These are phyloP conservation scores for Ctenosaura bakeri DNA, from an alignment of 2,797 vertebrate genomes.

Conservation along the genomic window DNA sequence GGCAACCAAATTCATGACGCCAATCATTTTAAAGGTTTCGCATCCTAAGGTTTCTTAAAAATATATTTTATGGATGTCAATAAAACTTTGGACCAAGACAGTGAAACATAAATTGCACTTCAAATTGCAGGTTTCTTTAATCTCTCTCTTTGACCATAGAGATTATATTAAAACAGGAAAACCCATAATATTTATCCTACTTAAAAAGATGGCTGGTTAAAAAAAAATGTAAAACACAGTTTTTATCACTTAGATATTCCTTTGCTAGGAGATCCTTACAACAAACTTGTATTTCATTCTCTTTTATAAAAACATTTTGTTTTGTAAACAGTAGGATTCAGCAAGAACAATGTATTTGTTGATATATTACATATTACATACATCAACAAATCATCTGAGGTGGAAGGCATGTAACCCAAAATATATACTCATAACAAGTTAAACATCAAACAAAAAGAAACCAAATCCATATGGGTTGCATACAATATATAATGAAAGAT, in stretches of 20 bases:
- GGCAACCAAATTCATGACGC: background rate
- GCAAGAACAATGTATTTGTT: background rate
- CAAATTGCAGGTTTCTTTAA: background rate
- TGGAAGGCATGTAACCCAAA: no score
- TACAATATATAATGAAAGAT: no score
- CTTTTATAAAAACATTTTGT: background rate
- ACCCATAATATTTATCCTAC: no score
- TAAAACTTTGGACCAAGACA: background rate
- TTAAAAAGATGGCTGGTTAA: background rate
- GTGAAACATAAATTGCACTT: background rate
- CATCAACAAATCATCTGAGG: slow-evolving; percentile 5
- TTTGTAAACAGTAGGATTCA: background rate
- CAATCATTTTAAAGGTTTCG: background rate
- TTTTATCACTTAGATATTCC: background rate
- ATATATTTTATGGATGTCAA: background rate
- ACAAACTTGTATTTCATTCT: background rate
- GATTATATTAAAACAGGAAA: background rate
- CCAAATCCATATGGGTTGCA: no score
- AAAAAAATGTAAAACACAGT: background rate
- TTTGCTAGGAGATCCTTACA: slow-evolving; percentile 1
- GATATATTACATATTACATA: no score
- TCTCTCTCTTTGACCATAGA: background rate
- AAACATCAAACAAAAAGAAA: no score
- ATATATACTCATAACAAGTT: no score
- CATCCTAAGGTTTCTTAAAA: background rate